Evolutionary conservation across 92 coral and sea anemone genomes (phyloP).

Genomic region (Epizoanthus rinbou): DNA sequence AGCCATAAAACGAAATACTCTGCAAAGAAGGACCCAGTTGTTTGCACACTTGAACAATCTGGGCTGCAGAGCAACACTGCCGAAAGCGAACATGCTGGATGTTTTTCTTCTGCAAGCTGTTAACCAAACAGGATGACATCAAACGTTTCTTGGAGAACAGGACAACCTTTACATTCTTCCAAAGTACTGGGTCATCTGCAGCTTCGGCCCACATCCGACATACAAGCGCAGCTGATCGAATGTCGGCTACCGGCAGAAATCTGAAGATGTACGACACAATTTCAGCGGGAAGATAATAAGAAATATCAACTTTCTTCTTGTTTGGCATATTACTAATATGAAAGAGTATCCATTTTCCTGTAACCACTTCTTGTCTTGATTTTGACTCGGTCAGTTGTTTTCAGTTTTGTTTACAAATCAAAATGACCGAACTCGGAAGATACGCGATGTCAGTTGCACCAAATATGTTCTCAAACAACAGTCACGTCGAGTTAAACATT

Average conservation of each 20-base stretch:
- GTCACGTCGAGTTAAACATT: too few relatives aligned
- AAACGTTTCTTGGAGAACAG: slow-evolving; percentile 65
- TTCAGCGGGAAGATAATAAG: slow-evolving; percentile 64
- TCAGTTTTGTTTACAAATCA: neutral
- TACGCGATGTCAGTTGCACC: too few relatives aligned
- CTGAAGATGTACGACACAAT: slow-evolving; percentile 76
- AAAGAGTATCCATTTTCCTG: neutral
- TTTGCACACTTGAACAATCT: slow-evolving; percentile 79
- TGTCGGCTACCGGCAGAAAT: slow-evolving; percentile 66
- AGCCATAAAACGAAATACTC: slow-evolving; percentile 62
- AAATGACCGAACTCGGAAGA: too few relatives aligned
- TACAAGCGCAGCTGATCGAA: slow-evolving; percentile 69
- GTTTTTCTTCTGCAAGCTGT: slow-evolving; percentile 71
- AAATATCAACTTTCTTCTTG: neutral
- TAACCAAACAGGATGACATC: slow-evolving; percentile 62
- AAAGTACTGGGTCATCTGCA: slow-evolving; percentile 79
- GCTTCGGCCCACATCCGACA: slow-evolving; percentile 82
- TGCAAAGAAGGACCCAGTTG: slow-evolving; percentile 60
- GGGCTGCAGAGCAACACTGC: slow-evolving; percentile 57
- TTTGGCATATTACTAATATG: slow-evolving; percentile 2
- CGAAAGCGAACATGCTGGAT: slow-evolving; percentile 67
- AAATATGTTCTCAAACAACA: too few relatives aligned
- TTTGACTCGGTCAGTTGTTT: neutral
- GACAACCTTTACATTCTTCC: slow-evolving; percentile 60
- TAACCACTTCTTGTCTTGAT: too few relatives aligned